Evolutionary conservation across 2,113 vertebrate genomes (phyloP).

Genomic region (Miniopterus natalensis): DNA sequence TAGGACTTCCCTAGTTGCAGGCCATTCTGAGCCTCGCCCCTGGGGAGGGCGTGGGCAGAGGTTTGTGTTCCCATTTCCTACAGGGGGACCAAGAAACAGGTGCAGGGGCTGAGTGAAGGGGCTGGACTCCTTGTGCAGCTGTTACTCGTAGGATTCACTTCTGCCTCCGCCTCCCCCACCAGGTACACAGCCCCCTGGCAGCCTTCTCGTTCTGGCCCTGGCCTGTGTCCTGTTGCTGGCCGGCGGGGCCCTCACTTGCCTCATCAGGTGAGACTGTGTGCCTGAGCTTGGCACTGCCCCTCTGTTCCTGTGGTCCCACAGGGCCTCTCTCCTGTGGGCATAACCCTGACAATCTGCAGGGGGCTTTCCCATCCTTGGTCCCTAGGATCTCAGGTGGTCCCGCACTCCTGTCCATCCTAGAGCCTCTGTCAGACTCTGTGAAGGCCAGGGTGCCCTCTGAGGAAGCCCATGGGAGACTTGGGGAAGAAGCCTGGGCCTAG

Average conservation of each 20-base stretch:
- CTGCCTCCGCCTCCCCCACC: conserved; percentile 21
- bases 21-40: neutral
- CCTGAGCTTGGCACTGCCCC: neutral
- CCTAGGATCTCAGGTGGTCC: neutral
- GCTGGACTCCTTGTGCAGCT: neutral
- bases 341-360: neutral
- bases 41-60: neutral
- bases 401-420: neutral
- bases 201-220: conserved; percentile 87
- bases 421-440: neutral
- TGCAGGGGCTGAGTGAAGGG: neutral
- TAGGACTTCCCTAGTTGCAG: neutral
- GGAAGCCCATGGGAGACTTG: neutral
- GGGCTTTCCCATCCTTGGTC: neutral
- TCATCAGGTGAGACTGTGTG: conserved; percentile 90
- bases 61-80: neutral
- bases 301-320: fast-evolving
- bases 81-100: neutral
- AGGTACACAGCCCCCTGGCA: conserved; percentile 90
- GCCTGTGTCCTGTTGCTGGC: conserved; percentile 87
- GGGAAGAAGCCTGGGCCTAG: neutral
- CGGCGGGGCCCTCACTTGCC: conserved; percentile 86
- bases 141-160: fast-evolving
- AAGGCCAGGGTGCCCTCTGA: neutral
- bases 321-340: neutral